phyloP scores from a whole-genome alignment of 2,797 vertebrate species.

The Podargus strigoides region DNA sequence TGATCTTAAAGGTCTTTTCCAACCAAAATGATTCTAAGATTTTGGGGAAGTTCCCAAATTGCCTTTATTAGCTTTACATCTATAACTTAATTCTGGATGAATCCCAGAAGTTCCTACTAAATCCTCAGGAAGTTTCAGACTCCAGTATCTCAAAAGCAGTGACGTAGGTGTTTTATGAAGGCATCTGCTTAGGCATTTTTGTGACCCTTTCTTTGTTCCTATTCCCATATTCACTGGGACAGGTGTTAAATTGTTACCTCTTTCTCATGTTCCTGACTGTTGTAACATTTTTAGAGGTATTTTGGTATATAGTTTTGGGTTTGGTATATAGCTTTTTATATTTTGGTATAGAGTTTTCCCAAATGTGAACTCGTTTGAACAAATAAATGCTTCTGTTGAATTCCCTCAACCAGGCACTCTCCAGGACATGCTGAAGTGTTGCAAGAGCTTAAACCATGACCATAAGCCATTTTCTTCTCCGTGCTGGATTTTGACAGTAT shows the following conservation, averaged over 20 bases:
- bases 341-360: not conserved
- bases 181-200: not conserved
- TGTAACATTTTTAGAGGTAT: not conserved
- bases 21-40: no score
- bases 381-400: not conserved
- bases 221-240: not conserved
- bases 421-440: not conserved
- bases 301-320: not conserved
- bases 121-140: not conserved
- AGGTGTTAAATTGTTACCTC: not conserved
- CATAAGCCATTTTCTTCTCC: not conserved
- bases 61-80: not conserved
- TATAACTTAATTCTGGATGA: not conserved
- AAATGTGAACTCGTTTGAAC: not conserved
- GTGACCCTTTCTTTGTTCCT: no score
- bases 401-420: not conserved
- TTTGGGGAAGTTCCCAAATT: not conserved
- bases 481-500: not conserved
- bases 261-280: not conserved
- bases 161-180: not conserved
- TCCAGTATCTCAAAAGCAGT: not conserved
- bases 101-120: not conserved
- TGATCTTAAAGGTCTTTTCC: no score
- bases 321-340: no score
- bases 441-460: not conserved